These are phyloP conservation scores for Podarcis raffonei DNA, from an alignment of 2,113 vertebrate species.

Conservation along the genomic window DNA sequence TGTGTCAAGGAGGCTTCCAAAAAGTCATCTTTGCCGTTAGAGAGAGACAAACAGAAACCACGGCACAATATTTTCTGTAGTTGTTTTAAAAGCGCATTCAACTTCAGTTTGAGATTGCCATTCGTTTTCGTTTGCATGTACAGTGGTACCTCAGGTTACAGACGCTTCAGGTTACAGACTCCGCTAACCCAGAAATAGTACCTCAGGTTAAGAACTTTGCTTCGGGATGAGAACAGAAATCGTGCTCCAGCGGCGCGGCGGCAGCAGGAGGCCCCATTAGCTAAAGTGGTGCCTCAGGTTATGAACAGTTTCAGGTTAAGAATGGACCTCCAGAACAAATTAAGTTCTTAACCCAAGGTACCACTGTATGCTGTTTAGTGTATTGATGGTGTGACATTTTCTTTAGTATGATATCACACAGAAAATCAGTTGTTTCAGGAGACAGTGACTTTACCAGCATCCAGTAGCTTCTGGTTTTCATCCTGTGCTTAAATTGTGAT, in stretches of 20 bases:
- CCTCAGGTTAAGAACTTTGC: no score
- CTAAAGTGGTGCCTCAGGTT: no score
- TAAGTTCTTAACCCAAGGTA: no score
- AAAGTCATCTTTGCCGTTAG: slow-evolving; percentile 31
- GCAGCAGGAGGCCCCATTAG: no score
- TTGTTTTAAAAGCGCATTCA: background rate
- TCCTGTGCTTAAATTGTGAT: background rate
- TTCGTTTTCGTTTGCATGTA: background rate
- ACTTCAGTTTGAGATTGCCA: background rate
- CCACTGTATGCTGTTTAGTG: background rate
- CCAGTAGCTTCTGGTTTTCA: background rate
- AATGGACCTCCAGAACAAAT: no score
- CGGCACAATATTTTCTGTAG: slow-evolving; percentile 12
- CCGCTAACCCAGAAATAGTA: no score
- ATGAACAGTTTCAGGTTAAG: no score
- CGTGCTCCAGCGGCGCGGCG: no score
- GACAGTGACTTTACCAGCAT: slow-evolving; percentile 5
- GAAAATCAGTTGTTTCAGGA: slow-evolving; percentile 7
- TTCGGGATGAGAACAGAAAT: no score
- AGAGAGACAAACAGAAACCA: slow-evolving; percentile 19
- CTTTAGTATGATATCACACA: background rate
- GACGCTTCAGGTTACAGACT: no score
- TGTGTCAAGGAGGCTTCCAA: slow-evolving; percentile 32
- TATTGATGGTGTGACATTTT: slow-evolving; percentile 6
- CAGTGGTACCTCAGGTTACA: no score